phyloP scores from a whole-genome alignment of 2,113 vertebrate species.

The Nestor notabilis region DNA sequence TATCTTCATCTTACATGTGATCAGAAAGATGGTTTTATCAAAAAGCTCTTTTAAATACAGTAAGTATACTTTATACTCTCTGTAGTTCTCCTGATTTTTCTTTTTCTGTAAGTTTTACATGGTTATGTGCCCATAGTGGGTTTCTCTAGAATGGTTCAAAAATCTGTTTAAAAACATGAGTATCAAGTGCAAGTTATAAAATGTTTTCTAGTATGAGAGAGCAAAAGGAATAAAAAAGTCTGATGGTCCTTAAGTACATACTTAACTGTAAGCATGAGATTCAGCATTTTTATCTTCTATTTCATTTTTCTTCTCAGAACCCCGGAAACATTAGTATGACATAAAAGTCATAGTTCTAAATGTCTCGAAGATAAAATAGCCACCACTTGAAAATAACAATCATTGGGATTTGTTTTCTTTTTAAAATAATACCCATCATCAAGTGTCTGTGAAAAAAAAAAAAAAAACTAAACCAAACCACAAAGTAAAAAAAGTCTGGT shows the following conservation, averaged over 20 bases:
- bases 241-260: not conserved
- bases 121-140: not conserved
- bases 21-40: not conserved
- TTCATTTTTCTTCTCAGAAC: not conserved
- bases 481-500: accelerated
- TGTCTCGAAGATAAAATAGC: not conserved
- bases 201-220: not conserved
- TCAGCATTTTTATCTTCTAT: not conserved
- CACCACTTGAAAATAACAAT: not conserved
- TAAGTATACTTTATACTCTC: not conserved
- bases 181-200: not conserved
- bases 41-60: not conserved
- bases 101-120: not conserved
- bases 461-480: not conserved
- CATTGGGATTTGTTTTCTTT: accelerated
- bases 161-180: not conserved
- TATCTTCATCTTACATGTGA: not conserved
- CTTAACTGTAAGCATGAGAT: not conserved
- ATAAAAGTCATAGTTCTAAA: not conserved
- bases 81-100: not conserved
- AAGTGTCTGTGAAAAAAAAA: not conserved
- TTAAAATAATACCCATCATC: not conserved
- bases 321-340: not conserved
- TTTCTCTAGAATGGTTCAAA: not conserved
- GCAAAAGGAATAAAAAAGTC: not conserved